Conservation (phyloP, 2,888 invertebrate genomes). For the Spilarctia lutea region DNA sequence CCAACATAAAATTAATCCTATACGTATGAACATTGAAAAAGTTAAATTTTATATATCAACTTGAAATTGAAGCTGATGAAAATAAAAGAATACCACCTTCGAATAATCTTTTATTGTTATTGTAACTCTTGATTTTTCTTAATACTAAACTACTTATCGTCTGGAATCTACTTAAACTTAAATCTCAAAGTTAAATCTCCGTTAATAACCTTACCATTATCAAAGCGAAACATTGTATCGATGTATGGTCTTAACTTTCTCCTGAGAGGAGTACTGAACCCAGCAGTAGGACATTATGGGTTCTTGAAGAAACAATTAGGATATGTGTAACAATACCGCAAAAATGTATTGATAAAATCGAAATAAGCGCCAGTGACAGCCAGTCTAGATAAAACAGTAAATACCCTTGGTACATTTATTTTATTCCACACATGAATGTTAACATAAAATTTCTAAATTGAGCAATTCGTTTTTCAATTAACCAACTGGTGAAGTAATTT, state of each 20-base stretch:
- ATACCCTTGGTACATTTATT: neutral
- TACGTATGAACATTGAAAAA: slow-evolving; percentile 38
- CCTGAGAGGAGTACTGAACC: too few relatives aligned
- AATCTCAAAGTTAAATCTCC: too few relatives aligned
- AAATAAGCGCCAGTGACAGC: neutral
- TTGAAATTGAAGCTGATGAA: slow-evolving; percentile 25
- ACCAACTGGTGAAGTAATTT: neutral
- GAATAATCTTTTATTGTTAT: neutral
- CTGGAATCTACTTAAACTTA: neutral
- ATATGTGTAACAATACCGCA: neutral
- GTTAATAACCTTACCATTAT: neutral
- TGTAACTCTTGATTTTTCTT: neutral
- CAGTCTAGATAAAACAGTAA: neutral
- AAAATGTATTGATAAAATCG: neutral
- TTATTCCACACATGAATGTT: neutral
- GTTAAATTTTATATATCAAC: slow-evolving; percentile 35
- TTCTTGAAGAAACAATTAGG: too few relatives aligned
- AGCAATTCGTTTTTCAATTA: neutral
- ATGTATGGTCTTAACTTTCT: too few relatives aligned
- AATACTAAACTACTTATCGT: neutral
- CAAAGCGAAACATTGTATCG: too few relatives aligned
- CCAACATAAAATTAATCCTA: slow-evolving; percentile 46
- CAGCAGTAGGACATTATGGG: too few relatives aligned
- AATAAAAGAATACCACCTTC: slow-evolving; percentile 16
- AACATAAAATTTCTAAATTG: neutral